Conservation (phyloP, 2,797 vertebrate species). For the Propithecus perrieri region DNA sequence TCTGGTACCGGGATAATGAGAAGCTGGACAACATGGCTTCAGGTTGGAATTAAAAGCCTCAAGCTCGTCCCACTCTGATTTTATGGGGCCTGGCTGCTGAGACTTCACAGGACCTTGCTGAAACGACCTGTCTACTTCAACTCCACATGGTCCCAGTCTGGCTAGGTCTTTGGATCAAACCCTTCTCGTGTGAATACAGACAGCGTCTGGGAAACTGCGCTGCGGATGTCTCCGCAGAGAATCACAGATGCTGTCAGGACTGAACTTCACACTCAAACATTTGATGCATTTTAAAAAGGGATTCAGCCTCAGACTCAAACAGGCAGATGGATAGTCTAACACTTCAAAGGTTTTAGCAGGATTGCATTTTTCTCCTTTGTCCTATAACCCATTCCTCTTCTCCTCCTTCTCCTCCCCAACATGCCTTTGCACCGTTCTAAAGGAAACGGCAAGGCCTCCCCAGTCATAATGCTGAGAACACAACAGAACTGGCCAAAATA, state of each 20-base stretch:
- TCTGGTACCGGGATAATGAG: constrained; percentile 62
- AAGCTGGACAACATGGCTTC: constrained; percentile 69
- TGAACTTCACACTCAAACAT: constrained; percentile 87
- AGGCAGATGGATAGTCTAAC: constrained; percentile 87
- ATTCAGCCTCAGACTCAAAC: constrained; percentile 86
- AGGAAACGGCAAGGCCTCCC: constrained; percentile 78
- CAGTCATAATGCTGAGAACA: constrained; percentile 64
- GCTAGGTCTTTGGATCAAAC: constrained; percentile 87
- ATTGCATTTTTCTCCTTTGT: constrained; percentile 80
- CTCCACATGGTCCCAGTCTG: constrained; percentile 81
- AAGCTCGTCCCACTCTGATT: constrained; percentile 78
- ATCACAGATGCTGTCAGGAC: constrained; percentile 88
- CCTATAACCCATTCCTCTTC: constrained; percentile 30
- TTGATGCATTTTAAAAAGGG: constrained; percentile 90
- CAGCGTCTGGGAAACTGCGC: constrained; percentile 85
- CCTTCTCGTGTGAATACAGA: constrained; percentile 86
- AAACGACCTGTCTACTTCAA: constrained; percentile 84
- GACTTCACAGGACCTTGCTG: constrained; percentile 84
- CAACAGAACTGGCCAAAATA: constrained; percentile 43
- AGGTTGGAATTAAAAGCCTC: constrained; percentile 79
- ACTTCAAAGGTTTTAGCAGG: constrained; percentile 86
- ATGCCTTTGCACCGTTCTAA: constrained; percentile 62
- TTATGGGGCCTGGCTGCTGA: constrained; percentile 81
- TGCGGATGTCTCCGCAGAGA: constrained; percentile 88
- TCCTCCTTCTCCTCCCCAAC: constrained; percentile 50